Evolutionary conservation across 1,140 invertebrate species (phyloP).

Genomic region (Xylocopa sonorina): DNA sequence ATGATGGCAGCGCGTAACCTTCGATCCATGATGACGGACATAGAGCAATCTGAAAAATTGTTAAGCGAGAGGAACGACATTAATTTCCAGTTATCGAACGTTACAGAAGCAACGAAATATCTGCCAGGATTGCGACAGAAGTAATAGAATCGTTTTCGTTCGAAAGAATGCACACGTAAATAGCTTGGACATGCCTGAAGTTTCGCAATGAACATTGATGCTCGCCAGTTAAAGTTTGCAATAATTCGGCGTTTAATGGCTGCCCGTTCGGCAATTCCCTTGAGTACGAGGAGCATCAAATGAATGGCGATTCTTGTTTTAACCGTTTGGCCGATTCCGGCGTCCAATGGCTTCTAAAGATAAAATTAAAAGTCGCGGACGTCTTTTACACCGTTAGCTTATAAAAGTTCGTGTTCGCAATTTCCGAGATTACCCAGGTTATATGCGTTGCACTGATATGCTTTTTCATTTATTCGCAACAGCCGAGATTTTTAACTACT

Average conservation of each 20-base stretch:
- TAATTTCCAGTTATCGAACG: too few species aligned
- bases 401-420: too few species aligned
- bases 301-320: constrained; percentile 19
- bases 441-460: too few species aligned
- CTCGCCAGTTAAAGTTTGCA: not conserved
- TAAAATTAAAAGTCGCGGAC: constrained; percentile 1
- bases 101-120: not conserved
- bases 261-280: not conserved
- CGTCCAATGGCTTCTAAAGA: not conserved
- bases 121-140: too few species aligned
- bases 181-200: not conserved
- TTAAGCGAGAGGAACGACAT: too few species aligned
- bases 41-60: not conserved
- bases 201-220: constrained; percentile 3
- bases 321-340: not conserved
- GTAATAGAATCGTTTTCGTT: not conserved
- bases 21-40: constrained; percentile 6
- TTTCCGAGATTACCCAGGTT: too few species aligned
- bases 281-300: not conserved
- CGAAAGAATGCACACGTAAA: not conserved
- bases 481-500: not conserved
- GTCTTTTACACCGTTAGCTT: not conserved
- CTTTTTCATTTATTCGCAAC: too few species aligned
- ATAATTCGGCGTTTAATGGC: constrained; percentile 11
- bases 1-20: not conserved